Conservation (phyloP, 2,888 invertebrate genomes). For the Yponomeuta cagnagella region DNA sequence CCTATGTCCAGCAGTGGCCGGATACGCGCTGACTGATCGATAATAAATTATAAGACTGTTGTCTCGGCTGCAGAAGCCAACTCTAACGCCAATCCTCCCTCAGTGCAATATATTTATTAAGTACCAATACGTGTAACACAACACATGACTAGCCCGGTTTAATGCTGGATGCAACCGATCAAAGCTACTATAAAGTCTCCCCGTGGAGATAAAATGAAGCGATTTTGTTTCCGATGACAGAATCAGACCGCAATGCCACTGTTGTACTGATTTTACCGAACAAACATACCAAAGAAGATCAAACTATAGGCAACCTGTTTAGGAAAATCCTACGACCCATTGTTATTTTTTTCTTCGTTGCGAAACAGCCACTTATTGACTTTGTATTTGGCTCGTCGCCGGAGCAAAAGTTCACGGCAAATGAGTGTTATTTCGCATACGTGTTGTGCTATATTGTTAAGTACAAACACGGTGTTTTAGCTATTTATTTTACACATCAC, state of each 20-base stretch:
- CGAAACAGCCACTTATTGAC: conserved; percentile 28
- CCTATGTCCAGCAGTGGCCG: too few species aligned
- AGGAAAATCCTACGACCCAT: conserved; percentile 54
- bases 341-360: conserved; percentile 61
- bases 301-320: conserved; percentile 28
- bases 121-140: too few species aligned
- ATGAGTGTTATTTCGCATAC: not conserved
- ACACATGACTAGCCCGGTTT: too few species aligned
- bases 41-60: too few species aligned
- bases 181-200: too few species aligned
- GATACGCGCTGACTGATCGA: too few species aligned
- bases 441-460: not conserved
- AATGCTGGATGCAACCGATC: too few species aligned
- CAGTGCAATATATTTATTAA: too few species aligned
- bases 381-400: conserved; percentile 17
- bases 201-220: too few species aligned
- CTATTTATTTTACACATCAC: not conserved
- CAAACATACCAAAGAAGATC: not conserved
- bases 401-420: conserved; percentile 15
- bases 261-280: not conserved
- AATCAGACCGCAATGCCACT: conserved; percentile 20
- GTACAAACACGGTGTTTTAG: not conserved
- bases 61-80: too few species aligned
- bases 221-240: not conserved
- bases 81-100: too few species aligned